Conservation (phyloP, 1,140 invertebrate genomes). For the Scylla paramamosain region DNA sequence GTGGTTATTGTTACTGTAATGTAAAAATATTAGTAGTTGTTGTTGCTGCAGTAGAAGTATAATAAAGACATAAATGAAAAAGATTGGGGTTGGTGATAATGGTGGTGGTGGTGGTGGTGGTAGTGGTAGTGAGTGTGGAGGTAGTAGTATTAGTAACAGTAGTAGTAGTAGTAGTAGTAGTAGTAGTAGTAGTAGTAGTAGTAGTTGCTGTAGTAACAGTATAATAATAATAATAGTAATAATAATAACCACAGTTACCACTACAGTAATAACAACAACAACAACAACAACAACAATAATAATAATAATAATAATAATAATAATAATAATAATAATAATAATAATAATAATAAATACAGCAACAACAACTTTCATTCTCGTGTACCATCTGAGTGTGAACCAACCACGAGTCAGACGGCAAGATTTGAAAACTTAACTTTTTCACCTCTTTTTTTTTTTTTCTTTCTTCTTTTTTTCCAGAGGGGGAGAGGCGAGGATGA, state of each 20-base stretch:
- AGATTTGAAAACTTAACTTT: background rate
- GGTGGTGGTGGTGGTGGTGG: background rate
- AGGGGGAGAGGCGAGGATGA: background rate
- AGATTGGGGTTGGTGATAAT: background rate
- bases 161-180: constrained; percentile 45
- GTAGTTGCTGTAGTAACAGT: background rate
- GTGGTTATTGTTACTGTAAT: too few species aligned
- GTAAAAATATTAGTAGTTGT: too few species aligned
- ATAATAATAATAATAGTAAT: background rate
- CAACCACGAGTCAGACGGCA: background rate
- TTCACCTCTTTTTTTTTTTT: background rate
- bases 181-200: constrained; percentile 45
- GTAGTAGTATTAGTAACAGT: constrained; percentile 30
- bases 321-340: too few species aligned
- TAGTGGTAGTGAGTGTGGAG: background rate
- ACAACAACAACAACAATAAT: background rate
- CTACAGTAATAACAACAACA: background rate
- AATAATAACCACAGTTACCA: background rate
- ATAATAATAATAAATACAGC: too few species aligned
- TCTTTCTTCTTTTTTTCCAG: background rate
- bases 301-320: constrained; percentile 33
- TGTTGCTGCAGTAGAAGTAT: too few species aligned
- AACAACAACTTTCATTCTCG: background rate
- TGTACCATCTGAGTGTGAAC: background rate
- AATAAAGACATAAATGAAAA: too few species aligned